A percentile compares a stretch with the other conserved stretches of the same genome.
phyloP scores from a whole-genome alignment of 2,113 vertebrate genomes.

The Daubentonia madagascariensis region DNA sequence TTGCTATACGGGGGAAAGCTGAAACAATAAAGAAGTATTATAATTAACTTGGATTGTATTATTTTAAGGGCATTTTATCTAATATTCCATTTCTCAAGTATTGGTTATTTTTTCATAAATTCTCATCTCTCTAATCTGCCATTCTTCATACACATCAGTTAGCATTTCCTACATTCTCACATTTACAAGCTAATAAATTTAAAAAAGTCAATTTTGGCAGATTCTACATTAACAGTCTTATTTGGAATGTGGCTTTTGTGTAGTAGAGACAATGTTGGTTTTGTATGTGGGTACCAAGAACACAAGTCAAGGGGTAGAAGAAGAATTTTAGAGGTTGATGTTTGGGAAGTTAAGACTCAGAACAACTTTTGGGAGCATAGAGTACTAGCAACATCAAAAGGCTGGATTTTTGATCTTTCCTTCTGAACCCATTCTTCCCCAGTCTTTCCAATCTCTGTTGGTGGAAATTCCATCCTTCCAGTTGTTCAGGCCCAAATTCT shows the following conservation, averaged over 20 bases:
- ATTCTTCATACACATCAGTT: background rate
- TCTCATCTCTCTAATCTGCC: background rate
- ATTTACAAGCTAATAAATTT: background rate
- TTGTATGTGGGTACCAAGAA: background rate
- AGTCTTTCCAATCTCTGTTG: background rate
- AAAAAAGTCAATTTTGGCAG: background rate
- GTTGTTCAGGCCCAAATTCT: background rate
- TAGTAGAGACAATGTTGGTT: background rate
- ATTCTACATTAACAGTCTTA: background rate
- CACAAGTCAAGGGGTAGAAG: background rate
- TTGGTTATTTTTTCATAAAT: background rate
- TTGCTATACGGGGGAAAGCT: background rate
- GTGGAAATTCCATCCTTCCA: background rate
- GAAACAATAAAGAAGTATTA: background rate
- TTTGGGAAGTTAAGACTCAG: background rate
- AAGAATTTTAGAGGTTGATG: background rate
- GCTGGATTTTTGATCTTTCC: background rate
- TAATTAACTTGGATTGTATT: background rate
- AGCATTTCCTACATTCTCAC: background rate
- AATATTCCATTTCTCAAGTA: background rate
- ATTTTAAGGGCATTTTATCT: background rate
- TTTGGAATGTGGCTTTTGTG: background rate
- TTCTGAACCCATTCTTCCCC: background rate
- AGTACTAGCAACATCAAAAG: background rate
- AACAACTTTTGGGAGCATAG: background rate